Evolutionary conservation across 2,888 invertebrate genomes (phyloP).

Genomic region (Syrista parreyssii): DNA sequence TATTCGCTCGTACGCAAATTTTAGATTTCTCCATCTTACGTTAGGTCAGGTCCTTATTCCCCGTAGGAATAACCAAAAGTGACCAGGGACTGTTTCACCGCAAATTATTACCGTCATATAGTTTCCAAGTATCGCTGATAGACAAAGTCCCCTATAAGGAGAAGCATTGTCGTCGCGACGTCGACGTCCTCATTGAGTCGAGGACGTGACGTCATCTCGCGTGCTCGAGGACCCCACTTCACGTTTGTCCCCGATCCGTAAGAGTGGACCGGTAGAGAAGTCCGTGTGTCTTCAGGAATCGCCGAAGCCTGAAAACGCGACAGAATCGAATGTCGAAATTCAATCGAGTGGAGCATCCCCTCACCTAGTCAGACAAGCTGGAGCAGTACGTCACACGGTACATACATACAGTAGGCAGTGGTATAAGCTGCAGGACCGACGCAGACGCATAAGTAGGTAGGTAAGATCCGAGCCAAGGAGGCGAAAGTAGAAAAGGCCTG

Average conservation of each 20-base stretch:
- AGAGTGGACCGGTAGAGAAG: conserved; percentile 7
- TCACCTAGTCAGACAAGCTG: not conserved
- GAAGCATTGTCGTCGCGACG: conserved; percentile 7
- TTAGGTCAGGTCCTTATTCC: not conserved
- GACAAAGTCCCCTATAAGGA: not conserved
- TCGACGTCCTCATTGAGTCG: conserved; percentile 9
- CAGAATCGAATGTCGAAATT: not conserved
- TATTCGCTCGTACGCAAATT: not conserved
- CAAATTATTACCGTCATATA: not conserved
- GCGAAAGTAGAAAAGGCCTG: not conserved
- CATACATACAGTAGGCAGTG: not conserved
- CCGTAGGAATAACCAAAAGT: not conserved
- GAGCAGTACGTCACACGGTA: not conserved
- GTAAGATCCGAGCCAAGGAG: not conserved
- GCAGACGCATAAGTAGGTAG: not conserved
- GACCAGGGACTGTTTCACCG: not conserved
- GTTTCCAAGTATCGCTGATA: not conserved
- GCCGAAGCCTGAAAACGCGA: not conserved
- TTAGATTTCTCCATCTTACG: too few relatives aligned
- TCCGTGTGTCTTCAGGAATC: not conserved
- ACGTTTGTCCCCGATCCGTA: conserved; percentile 41
- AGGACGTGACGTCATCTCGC: conserved; percentile 43
- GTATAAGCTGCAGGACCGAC: not conserved
- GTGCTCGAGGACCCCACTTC: conserved; percentile 52
- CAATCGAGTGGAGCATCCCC: not conserved